Evolutionary conservation across 2,888 invertebrate genomes (phyloP).

Genomic region (Elmis aenea): DNA sequence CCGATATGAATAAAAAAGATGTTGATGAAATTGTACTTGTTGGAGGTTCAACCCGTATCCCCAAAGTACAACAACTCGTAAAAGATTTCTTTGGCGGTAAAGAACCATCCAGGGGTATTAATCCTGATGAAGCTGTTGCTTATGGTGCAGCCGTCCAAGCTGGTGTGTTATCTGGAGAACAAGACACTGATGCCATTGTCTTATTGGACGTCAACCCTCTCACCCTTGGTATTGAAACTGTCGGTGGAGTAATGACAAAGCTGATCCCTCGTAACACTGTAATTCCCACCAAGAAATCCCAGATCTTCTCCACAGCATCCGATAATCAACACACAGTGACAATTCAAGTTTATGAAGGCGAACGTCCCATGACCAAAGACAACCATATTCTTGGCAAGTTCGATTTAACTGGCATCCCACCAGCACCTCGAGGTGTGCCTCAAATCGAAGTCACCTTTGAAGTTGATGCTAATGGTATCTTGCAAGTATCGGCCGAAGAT

Average conservation of each 20-base stretch:
- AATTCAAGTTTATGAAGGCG: constrained; percentile 98
- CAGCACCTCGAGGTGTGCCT: constrained; percentile 88
- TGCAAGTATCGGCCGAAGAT: constrained; percentile 96
- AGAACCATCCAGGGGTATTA: constrained; percentile 96
- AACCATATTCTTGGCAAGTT: constrained; percentile 98
- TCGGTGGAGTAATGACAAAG: constrained; percentile 99
- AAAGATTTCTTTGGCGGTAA: constrained; percentile 96
- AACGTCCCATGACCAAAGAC: constrained; percentile 99
- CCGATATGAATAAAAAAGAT: constrained; percentile 98
- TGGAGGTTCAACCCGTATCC: constrained; percentile 98
- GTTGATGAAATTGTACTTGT: constrained; percentile 98
- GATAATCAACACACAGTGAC: constrained; percentile 99
- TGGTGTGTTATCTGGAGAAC: constrained; percentile 95
- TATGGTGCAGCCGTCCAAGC: constrained; percentile 99
- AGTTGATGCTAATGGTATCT: constrained; percentile 90
- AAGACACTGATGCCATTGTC: constrained; percentile 94
- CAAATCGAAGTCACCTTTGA: constrained; percentile 94
- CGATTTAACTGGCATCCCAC: constrained; percentile 94
- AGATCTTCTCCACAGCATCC: constrained; percentile 98
- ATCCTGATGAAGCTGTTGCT: constrained; percentile 98
- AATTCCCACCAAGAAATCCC: constrained; percentile 98
- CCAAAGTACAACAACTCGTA: constrained; percentile 91
- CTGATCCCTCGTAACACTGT: constrained; percentile 97
- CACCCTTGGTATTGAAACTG: constrained; percentile 99
- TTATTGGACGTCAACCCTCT: constrained; percentile 97